These are phyloP conservation scores for Aphelocoma coerulescens DNA, from an alignment of 2,113 vertebrate genomes.

Conservation along the genomic window DNA sequence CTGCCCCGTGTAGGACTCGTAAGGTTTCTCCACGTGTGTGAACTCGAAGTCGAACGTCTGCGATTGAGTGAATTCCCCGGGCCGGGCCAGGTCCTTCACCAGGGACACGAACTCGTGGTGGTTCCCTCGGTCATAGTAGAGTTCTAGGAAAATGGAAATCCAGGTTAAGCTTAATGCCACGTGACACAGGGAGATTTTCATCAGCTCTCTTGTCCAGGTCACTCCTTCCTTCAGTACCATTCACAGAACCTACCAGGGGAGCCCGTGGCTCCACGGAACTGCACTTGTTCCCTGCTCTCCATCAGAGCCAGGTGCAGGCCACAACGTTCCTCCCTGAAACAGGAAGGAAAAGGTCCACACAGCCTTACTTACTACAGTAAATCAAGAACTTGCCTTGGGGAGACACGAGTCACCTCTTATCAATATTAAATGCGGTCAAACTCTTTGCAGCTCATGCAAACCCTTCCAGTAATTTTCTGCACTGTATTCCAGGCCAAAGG, in stretches of 20 bases:
- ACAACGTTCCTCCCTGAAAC: not conserved
- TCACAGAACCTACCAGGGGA: not conserved
- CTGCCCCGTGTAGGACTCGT: conserved; percentile 97
- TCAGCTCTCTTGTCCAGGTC: not conserved
- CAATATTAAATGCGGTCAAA: not conserved
- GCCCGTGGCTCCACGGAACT: not conserved
- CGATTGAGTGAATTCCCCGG: conserved; percentile 92
- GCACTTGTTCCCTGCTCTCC: not conserved
- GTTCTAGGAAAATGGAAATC: conserved; percentile 72
- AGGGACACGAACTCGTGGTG: conserved; percentile 97
- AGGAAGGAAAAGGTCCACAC: not conserved
- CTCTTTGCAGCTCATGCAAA: not conserved
- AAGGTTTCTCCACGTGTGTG: conserved; percentile 97
- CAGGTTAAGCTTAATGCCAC: not conserved
- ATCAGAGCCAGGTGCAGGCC: not conserved
- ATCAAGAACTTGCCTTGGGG: not conserved
- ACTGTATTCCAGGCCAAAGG: not conserved
- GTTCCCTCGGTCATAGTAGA: conserved; percentile 97
- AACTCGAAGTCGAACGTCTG: conserved; percentile 98
- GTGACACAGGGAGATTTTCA: not conserved
- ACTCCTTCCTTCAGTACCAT: not conserved
- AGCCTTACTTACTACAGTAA: not conserved
- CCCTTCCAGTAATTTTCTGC: not conserved
- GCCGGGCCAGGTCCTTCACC: conserved; percentile 94
- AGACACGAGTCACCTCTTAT: not conserved